phyloP scores from a whole-genome alignment of 1,140 invertebrate genomes.

The Drosophila sproati region DNA sequence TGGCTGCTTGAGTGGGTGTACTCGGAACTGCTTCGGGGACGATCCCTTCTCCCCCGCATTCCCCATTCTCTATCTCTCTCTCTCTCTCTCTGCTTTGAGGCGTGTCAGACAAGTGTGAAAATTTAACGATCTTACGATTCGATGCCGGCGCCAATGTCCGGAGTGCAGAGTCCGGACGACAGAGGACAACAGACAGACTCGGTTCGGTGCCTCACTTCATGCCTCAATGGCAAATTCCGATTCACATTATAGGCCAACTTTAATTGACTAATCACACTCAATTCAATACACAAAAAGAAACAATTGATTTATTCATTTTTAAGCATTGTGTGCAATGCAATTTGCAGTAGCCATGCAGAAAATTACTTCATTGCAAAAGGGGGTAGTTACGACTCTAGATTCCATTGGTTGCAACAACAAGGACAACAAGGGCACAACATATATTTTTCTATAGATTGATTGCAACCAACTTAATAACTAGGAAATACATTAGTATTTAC shows the following conservation, averaged over 20 bases:
- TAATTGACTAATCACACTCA: conserved; percentile 35
- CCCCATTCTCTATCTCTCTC: background rate
- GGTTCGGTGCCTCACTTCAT: too few species aligned
- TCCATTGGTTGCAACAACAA: too few species aligned
- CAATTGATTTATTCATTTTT: conserved; percentile 5
- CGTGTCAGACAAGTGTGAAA: conserved; percentile 62
- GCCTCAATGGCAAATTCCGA: conserved; percentile 14
- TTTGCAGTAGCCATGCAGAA: too few species aligned
- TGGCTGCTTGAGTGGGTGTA: conserved; percentile 65
- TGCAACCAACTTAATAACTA: too few species aligned
- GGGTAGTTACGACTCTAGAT: too few species aligned
- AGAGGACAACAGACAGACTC: background rate
- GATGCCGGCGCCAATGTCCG: conserved; percentile 19
- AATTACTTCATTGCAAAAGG: too few species aligned
- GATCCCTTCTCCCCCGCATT: too few species aligned
- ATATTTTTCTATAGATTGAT: too few species aligned
- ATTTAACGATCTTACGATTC: conserved; percentile 52
- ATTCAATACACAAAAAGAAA: conserved; percentile 6
- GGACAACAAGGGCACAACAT: too few species aligned
- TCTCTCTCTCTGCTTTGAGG: background rate
- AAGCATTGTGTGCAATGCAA: background rate
- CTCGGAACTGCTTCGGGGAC: conserved; percentile 53
- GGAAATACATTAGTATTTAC: too few species aligned
- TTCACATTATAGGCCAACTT: background rate
- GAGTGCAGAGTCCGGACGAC: background rate